Evolutionary conservation across 2,113 vertebrate species (phyloP).

Genomic region (Phaethon lepturus): DNA sequence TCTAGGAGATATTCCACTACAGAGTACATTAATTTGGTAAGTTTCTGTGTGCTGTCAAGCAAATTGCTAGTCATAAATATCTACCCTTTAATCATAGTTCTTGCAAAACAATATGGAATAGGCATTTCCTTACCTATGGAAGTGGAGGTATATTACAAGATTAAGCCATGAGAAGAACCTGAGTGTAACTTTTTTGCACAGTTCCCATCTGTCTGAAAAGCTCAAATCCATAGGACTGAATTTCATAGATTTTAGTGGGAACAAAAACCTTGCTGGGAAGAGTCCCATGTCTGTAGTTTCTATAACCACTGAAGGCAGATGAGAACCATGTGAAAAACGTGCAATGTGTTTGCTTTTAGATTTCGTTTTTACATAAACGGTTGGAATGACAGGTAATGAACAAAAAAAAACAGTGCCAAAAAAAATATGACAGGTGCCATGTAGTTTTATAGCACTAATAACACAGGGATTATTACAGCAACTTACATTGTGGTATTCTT

Average conservation of each 20-base stretch:
- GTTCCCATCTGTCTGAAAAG: background rate
- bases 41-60: background rate
- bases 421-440: background rate
- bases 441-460: background rate
- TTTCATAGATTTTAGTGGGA: background rate
- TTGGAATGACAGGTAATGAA: background rate
- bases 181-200: background rate
- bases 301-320: background rate
- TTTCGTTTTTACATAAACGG: background rate
- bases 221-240: background rate
- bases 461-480: background rate
- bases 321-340: background rate
- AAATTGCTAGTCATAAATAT: background rate
- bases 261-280: background rate
- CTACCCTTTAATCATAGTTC: background rate
- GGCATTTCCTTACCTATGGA: background rate
- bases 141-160: background rate
- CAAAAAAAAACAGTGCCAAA: background rate
- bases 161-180: background rate
- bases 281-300: background rate
- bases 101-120: background rate
- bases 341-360: background rate
- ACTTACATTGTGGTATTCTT: conserved; percentile 86
- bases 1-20: background rate
- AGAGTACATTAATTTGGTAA: background rate